Conservation (phyloP, 2,888 invertebrate species). For the Ctenicera cuprea region DNA sequence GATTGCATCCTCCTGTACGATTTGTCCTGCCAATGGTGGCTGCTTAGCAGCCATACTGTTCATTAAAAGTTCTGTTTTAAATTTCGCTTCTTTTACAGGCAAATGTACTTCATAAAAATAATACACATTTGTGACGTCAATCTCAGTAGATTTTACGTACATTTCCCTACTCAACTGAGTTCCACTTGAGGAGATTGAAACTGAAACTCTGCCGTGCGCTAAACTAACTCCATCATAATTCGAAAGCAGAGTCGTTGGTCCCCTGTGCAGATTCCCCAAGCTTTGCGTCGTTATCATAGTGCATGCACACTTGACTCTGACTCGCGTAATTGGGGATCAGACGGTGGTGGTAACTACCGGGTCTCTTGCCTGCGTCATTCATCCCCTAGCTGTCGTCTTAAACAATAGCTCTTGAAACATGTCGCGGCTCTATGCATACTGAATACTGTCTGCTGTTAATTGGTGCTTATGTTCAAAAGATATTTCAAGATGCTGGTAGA, state of each 20-base stretch:
- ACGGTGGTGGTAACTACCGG: conserved; percentile 27
- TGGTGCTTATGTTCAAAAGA: conserved; percentile 13
- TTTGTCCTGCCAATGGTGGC: no score
- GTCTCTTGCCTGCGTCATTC: conserved; percentile 30
- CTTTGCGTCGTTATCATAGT: conserved; percentile 38
- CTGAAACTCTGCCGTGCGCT: neutral
- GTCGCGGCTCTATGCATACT: conserved; percentile 25
- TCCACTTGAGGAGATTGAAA: conserved; percentile 1
- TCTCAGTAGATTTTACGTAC: no score
- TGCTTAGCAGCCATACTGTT: no score
- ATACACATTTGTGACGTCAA: no score
- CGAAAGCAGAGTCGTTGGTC: conserved; percentile 1
- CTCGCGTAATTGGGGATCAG: conserved; percentile 46
- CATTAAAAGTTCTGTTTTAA: no score
- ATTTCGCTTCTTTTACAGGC: no score
- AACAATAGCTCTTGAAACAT: conserved; percentile 42
- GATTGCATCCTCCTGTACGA: no score
- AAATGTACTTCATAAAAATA: no score
- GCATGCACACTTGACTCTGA: conserved; percentile 41
- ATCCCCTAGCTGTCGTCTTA: conserved; percentile 27
- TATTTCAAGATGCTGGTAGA: conserved; percentile 18
- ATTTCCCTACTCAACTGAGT: no score
- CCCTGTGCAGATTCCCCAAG: conserved; percentile 14
- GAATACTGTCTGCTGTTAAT: conserved; percentile 34
- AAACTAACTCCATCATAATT: neutral